A percentile compares a stretch with the other conserved stretches of the same genome.
Conservation (phyloP, 2,888 invertebrate species). For the Autographa pulchrina region DNA sequence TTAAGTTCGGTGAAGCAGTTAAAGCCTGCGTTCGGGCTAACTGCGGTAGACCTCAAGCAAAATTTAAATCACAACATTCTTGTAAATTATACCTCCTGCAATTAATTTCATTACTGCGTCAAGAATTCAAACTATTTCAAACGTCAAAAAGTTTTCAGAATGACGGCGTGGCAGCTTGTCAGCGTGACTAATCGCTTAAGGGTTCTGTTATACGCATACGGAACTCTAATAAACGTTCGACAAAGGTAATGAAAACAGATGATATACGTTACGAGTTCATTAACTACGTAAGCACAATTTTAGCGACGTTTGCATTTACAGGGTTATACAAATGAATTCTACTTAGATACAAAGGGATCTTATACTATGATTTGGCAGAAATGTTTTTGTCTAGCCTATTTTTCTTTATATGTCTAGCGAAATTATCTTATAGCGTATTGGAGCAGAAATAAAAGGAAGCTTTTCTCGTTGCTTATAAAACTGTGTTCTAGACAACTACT, state of each 20-base stretch:
- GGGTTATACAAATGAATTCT: neutral
- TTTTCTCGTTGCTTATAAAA: too few relatives aligned
- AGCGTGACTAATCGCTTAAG: neutral
- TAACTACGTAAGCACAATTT: neutral
- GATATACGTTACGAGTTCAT: neutral
- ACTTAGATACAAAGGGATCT: neutral
- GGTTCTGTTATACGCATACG: neutral
- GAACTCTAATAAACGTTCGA: conserved; percentile 5
- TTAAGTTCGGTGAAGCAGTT: too few relatives aligned
- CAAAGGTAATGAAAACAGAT: conserved; percentile 7
- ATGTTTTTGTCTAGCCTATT: neutral
- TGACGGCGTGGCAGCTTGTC: neutral
- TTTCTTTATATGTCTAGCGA: neutral
- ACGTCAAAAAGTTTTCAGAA: neutral
- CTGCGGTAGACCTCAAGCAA: too few relatives aligned
- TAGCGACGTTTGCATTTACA: neutral
- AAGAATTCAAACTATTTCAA: neutral
- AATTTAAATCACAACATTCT: too few relatives aligned
- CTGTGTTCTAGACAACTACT: too few relatives aligned
- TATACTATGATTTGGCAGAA: neutral
- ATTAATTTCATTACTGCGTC: neutral
- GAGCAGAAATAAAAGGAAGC: too few relatives aligned
- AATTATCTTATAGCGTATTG: neutral
- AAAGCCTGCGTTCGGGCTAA: too few relatives aligned
- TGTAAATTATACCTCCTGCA: too few relatives aligned